Conservation (phyloP, 2,797 vertebrate genomes). For the Orientallactaga sibirica region DNA sequence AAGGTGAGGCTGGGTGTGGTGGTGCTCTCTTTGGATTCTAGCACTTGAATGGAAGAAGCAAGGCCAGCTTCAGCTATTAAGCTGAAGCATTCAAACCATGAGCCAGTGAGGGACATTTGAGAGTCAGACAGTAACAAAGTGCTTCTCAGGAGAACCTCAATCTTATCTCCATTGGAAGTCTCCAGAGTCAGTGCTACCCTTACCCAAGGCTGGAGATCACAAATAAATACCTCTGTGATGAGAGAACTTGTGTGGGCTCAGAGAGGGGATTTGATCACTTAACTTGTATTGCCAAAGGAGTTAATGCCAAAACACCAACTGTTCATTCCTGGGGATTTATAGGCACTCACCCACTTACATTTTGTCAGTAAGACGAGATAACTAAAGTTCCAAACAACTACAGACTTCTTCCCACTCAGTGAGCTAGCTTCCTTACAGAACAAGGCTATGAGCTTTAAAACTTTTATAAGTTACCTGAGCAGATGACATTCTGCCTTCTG, state of each 20-base stretch:
- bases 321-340: constrained; percentile 72
- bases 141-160: not conserved
- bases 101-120: not conserved
- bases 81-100: not conserved
- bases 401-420: constrained; percentile 46
- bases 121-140: not conserved
- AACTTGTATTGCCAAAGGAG: constrained; percentile 73
- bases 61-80: not conserved
- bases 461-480: not conserved
- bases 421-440: constrained; percentile 59
- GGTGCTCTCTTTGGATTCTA: too few species aligned
- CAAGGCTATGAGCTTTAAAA: constrained; percentile 56
- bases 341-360: constrained; percentile 42
- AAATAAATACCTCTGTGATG: constrained; percentile 13
- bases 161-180: not conserved
- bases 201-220: not conserved
- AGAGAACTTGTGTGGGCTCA: constrained; percentile 52
- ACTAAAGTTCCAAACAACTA: constrained; percentile 67
- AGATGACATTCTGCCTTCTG: constrained; percentile 25
- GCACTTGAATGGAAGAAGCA: not conserved
- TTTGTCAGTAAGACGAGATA: constrained; percentile 71
- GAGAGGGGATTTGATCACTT: constrained; percentile 70
- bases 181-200: not conserved
- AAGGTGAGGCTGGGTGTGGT: not conserved
- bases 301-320: constrained; percentile 63